Conservation (phyloP, 1,140 invertebrate species). For the Zaprionus camerounensis region DNA sequence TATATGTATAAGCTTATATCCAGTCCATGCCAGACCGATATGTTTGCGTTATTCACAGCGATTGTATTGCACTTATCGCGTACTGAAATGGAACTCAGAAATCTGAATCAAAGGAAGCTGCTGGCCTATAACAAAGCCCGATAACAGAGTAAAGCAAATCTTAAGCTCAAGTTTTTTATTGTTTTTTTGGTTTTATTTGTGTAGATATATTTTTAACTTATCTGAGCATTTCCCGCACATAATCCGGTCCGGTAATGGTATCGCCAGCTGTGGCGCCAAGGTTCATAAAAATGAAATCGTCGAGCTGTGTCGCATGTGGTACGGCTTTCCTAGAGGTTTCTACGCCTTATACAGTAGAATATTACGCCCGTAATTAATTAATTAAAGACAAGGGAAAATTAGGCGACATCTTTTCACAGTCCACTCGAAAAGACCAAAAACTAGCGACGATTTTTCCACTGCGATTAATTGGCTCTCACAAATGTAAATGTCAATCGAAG, state of each 20-base stretch:
- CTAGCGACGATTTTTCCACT: conserved; percentile 71
- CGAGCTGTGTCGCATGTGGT: conserved; percentile 16
- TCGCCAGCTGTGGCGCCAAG: conserved; percentile 53
- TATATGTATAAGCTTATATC: neutral
- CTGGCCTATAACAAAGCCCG: conserved; percentile 35
- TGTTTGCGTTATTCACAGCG: conserved; percentile 56
- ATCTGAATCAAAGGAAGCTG: conserved; percentile 63
- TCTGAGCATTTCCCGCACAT: conserved; percentile 43
- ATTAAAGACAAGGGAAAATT: conserved; percentile 69
- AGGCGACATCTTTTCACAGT: conserved; percentile 78
- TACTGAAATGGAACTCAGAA: conserved; percentile 42
- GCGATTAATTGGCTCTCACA: conserved; percentile 77
- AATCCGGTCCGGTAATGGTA: conserved; percentile 11
- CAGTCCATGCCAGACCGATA: conserved; percentile 36
- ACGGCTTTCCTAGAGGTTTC: conserved; percentile 41
- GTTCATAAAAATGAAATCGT: conserved; percentile 52
- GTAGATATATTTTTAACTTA: conserved; percentile 25
- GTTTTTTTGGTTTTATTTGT: conserved; percentile 9
- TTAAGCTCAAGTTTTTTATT: conserved; percentile 27
- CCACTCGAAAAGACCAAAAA: conserved; percentile 47
- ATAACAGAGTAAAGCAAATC: conserved; percentile 34
- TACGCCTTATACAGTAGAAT: conserved; percentile 32
- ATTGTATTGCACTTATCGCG: conserved; percentile 48
- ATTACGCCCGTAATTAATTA: conserved; percentile 70
- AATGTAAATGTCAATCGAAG: conserved; percentile 68